Evolutionary conservation across 2,113 vertebrate species (phyloP).

Genomic region (Phodopus roborovskii): DNA sequence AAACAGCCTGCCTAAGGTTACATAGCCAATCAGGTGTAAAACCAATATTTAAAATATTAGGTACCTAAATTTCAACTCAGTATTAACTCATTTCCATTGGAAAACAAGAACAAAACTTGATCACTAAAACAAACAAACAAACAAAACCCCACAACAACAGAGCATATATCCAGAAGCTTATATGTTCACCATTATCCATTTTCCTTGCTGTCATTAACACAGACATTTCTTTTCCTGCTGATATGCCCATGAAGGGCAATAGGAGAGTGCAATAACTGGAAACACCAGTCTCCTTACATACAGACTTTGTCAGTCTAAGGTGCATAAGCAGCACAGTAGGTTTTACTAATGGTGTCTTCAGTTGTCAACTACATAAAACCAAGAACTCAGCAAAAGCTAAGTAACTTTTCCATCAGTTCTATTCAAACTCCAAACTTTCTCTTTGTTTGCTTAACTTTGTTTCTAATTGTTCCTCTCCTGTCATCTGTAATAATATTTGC

Average conservation of each 20-base stretch:
- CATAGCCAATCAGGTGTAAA: background rate
- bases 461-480: constrained; percentile 29
- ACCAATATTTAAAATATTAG: constrained; percentile 26
- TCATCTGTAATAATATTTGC: constrained; percentile 8
- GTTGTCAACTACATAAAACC: constrained; percentile 36
- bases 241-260: background rate
- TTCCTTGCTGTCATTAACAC: constrained; percentile 12
- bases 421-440: constrained; percentile 34
- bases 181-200: background rate
- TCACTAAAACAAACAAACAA: background rate
- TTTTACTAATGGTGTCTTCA: constrained; percentile 38
- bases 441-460: constrained; percentile 29
- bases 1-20: background rate
- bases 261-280: background rate
- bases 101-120: background rate
- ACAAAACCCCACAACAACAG: background rate
- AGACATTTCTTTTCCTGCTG: constrained; percentile 38
- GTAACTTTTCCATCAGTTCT: background rate
- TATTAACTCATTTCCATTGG: background rate
- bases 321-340: background rate
- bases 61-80: constrained; percentile 12
- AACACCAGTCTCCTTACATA: background rate
- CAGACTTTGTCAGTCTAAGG: background rate
- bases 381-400: background rate
- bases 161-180: background rate